Conservation (phyloP, 2,113 vertebrate species). For the Pachypanchax playfairii region DNA sequence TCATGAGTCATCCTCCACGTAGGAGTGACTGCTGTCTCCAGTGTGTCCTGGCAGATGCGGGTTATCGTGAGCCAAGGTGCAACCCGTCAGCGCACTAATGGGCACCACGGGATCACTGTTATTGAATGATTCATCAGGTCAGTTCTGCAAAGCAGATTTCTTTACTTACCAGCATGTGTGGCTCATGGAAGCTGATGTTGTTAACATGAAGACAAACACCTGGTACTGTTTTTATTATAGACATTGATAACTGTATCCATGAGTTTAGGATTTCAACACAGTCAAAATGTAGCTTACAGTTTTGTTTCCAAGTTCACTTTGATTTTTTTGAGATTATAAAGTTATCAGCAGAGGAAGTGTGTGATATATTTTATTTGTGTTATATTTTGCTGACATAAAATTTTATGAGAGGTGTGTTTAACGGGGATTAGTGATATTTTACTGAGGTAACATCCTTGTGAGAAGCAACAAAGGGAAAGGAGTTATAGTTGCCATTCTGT, state of each 20-base stretch:
- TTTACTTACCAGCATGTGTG: conserved; percentile 31
- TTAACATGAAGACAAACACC: conserved; percentile 29
- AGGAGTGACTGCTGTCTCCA: conserved; percentile 1
- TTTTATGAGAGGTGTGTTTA: too few species aligned
- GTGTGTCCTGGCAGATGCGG: not conserved
- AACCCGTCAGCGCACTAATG: conserved; percentile 47
- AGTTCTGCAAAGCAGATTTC: conserved; percentile 35
- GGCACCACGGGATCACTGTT: conserved; percentile 43
- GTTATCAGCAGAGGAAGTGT: too few species aligned
- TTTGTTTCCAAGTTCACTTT: conserved; percentile 44
- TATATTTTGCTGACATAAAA: too few species aligned
- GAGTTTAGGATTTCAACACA: conserved; percentile 44
- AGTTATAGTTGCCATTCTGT: conserved; percentile 39
- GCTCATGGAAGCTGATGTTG: conserved; percentile 11
- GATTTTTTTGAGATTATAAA: too few species aligned
- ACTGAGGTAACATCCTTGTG: too few species aligned
- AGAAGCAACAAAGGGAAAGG: conserved; percentile 24
- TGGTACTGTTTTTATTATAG: not conserved
- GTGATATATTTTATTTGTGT: too few species aligned
- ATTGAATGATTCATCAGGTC: conserved; percentile 70
- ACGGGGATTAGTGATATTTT: too few species aligned
- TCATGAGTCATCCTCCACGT: conserved; percentile 27
- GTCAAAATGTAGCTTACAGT: conserved; percentile 18
- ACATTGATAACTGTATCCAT: not conserved
- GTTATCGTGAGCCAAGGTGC: conserved; percentile 42